Conservation (phyloP, 2,797 vertebrate genomes). For the Heliangelus exortis region DNA sequence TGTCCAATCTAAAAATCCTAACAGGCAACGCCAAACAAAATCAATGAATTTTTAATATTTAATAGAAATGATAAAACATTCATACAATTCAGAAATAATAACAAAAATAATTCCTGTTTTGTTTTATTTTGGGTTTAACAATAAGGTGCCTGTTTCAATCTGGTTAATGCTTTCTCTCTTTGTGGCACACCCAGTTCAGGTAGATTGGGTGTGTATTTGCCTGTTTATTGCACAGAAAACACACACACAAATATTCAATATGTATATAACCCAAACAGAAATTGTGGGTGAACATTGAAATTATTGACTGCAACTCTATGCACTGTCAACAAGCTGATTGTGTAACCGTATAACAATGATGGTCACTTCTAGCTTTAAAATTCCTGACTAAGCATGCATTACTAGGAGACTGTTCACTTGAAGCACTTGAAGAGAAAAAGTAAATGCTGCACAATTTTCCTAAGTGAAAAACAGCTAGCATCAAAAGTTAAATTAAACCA, state of each 20-base stretch:
- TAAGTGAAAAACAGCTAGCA: background rate
- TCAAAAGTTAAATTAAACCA: background rate
- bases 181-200: background rate
- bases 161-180: background rate
- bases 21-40: background rate
- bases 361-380: background rate
- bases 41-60: background rate
- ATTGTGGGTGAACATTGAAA: background rate
- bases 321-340: background rate
- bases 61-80: conserved; percentile 1
- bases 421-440: background rate
- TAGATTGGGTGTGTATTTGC: background rate
- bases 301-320: background rate
- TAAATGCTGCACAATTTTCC: background rate
- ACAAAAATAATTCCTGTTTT: background rate
- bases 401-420: background rate
- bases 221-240: background rate
- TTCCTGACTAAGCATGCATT: background rate
- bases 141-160: background rate
- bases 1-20: background rate
- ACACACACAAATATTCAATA: background rate
- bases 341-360: background rate
- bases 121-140: background rate
- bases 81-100: background rate
- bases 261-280: background rate